Base-by-base conservation (phyloP, 2,797 vertebrate genomes). In the Bovichtus diacanthus region DNA sequence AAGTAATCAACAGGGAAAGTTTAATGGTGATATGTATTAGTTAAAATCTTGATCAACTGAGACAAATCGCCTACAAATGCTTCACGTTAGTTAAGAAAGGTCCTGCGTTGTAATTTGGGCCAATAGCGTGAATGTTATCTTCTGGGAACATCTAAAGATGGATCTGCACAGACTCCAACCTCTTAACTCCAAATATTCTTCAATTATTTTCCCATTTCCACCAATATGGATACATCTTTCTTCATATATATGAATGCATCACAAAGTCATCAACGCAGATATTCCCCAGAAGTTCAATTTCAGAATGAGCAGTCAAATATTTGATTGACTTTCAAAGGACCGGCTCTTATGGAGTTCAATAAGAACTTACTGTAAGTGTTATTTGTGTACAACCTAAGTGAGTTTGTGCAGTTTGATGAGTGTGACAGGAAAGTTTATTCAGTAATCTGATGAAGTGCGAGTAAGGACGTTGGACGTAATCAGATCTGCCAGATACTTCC, bases 401-500 rank as follows among this genome's bases (percentile, higher is more conserved):
- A 29, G 9, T 5, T 5, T 16, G 36, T 53, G 38, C 53, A 6
- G 29, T 31, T 23, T 10, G 1, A 12, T 19, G 9, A 19, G 19
- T 1, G 12, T 46, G 44, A 53, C 39, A 68, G 13, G n/a, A 19
- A 29, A 21, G 4, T 25, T 58, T 10, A 55, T 9, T 18, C 3
- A n/a, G 53, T 18, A 25, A n/a, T 4, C 6, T 54, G 38, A 34
- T n/a, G 5, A 23, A 5, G 15, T 9, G 19, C 15, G 38, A 27
- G 29, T 1, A 9, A 50, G 70, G 65, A 70, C 50, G 25, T 44
- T n/a, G 11, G 58, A 21, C 2, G 3, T 62, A 65, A 74, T 70
- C 73, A 67, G 56, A 49, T 39, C 18, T 44, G 9, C 13, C 21
- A 29, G 31, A 31, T 41, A 47, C 43, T 27, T 69, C 68, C 44